Base-by-base conservation (phyloP, 1,140 invertebrate species). In the Trypoxylus dichotomus region DNA sequence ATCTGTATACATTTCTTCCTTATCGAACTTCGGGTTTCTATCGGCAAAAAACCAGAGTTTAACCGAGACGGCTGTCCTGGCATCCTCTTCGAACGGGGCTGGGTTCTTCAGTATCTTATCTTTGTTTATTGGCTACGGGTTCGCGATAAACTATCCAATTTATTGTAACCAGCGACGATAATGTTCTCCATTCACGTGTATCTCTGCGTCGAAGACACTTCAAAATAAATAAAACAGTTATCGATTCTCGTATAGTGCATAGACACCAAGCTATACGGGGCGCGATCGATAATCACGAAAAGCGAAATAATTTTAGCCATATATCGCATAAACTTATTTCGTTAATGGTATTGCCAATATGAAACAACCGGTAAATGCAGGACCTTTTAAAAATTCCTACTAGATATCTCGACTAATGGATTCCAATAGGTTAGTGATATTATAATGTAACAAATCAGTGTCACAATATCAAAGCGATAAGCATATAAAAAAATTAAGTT, bases 141-240 rank as follows among this genome's bases (percentile, higher is more conserved):
- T 68, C 60, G 60, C 60, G 60, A 68, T 68, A 68, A 68, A 68
- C 60, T 68, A 68, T 68, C 60, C 60, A 68, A 68, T 68, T 68
- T 68, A 68, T 68, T 68, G 60, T 68, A 68, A 68, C 60, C 60
- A 68, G 25, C 60, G 60, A 68, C 60, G 60, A 68, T 68, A 68
- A 68, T 68, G 60, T 68, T 24, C 60, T 68, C 60, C 60, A 68
- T 68, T 68, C 60, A 68, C 60, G 60, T 68, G 60, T 68, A 68
- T 68, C 60, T 68, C 21, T 27, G 60, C 60, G 60, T 68, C 60
- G 60, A 68, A 68, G 60, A 68, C 60, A 68, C 60, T 68, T 68
- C 60, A 68, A 68, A 68, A 68, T 68, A 68, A 68, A 68, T 68
- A 68, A 68, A 68, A 68, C 60, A 24, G 27, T 29, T 68, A 68